Evolutionary conservation across 1,140 invertebrate genomes (phyloP), one percentile per base, ranked within the genome.

Genomic region (Patella vulgata): DNA sequence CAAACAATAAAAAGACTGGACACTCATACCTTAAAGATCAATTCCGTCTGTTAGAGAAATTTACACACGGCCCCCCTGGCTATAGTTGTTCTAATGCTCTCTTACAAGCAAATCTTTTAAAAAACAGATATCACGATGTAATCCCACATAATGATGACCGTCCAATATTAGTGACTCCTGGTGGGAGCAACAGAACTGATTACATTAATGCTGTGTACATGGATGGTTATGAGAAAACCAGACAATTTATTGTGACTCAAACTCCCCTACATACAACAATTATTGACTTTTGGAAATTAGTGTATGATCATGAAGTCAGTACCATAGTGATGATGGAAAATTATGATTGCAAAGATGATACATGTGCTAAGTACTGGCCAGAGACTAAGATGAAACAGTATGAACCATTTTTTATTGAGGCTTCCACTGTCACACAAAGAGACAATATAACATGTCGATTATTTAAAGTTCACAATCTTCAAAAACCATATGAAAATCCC

Each of bases 181-280:
- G 73, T 30, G 70, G 70, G 0, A 30, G 72, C 19, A 63, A 84
- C 76, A 89, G 70, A 86, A 87, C 54, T 87, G 80, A 84, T 44
- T 81, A 79, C 50, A 77, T 81, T 4, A 81, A 81, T 55, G 77
- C 79, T 11, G 53, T 78, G 4, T 73, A 74, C 44, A 25, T 83
- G 9, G 80, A 84, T 54, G 73, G 82, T 23, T 80, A 81, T 54
- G 62, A 56, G 31, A 46, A 56, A 14, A 39, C 27, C n/a, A 72
- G 75, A 21, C 72, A 72, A 46, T 84, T 80, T 53, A 81, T 84
- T 27, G 51, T 84, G 4, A 84, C 83, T 4, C 83, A 84, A 59
- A 81, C 77, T 5, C 83, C 83, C 4, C 66, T 82, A 1, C 63
- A 75, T 36, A 73, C 71, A 8, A 84, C 83, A 9, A 69, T 84